Evolutionary conservation across 2,113 vertebrate genomes (phyloP), one percentile per base, ranked within the genome.

Genomic region (Physeter macrocephalus): DNA sequence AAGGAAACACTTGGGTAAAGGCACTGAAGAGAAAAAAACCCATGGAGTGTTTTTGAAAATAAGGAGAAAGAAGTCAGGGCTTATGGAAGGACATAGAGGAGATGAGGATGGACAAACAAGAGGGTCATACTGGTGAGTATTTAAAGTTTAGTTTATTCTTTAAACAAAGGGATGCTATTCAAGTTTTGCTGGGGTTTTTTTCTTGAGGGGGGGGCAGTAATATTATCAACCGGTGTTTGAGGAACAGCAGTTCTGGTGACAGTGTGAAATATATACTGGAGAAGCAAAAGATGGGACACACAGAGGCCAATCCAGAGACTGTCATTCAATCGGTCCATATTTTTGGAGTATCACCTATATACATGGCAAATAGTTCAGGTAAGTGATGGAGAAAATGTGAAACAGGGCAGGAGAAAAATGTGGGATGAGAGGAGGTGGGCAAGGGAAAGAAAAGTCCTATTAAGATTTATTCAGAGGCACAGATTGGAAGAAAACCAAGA

Each of bases 161-260:
- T 49, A 92, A 46, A 61, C 52, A 82, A 88, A 67, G 15, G 8
- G 31, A 90, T 46, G 25, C 11, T 52, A 77, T 41, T 85, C 20
- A 86, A 81, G n/a, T 25, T 9, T 59, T 31, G 34, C 17, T 15
- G 36, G n/a, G 31, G 1, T 75, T 29, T 29, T 84, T n/a, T 46
- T n/a, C 31, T 18, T 0, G 3, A 2, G 1, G 8, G 0, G 3
- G 1, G 2, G 6, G 1, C 2, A 1, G 46, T 71, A 11, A n/a
- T 54, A 71, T 69, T 74, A 62, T 29, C 20, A 13, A 83, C 8
- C 69, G 62, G 43, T 90, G 52, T 36, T 49, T 61, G 61, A 52
- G n/a, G 25, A 72, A 72, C 13, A 72, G 54, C 57, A 31, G 2
- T 36, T 67, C 75, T 93, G 66, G 10, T 66, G 43, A 88, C 43